These are phyloP conservation scores for Thalassophryne amazonica DNA, from an alignment of 2,797 vertebrate genomes.

Conservation along the genomic window DNA sequence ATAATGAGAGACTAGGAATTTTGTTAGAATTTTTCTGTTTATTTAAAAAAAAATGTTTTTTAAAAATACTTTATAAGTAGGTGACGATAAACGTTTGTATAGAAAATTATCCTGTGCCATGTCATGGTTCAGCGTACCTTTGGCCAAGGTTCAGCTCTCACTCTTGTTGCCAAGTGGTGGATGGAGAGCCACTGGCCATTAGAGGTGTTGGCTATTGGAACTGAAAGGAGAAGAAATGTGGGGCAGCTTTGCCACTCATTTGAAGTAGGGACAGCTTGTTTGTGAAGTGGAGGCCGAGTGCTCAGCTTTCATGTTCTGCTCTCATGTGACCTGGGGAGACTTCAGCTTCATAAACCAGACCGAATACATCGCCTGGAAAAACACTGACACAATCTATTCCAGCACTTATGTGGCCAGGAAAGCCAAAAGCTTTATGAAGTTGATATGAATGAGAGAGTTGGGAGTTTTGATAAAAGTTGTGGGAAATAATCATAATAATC, in stretches of 20 bases:
- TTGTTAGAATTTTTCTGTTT: too few relatives aligned
- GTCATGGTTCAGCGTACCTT: constrained; percentile 58
- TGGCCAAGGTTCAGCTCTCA: constrained; percentile 38
- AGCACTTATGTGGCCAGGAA: constrained; percentile 46
- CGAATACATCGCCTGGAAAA: constrained; percentile 39
- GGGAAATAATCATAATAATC: too few relatives aligned
- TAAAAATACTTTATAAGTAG: neutral
- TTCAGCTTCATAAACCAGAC: constrained; percentile 66
- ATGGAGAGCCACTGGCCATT: constrained; percentile 60
- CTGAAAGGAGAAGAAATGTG: constrained; percentile 61
- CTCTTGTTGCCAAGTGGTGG: constrained; percentile 57
- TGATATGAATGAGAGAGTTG: constrained; percentile 44
- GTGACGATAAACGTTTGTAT: neutral
- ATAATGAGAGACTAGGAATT: too few relatives aligned
- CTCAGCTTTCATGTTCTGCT: constrained; percentile 65
- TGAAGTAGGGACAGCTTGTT: constrained; percentile 70
- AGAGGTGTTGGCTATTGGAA: constrained; percentile 58
- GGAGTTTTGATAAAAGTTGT: too few relatives aligned
- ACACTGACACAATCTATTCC: constrained; percentile 51
- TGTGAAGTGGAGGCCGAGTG: constrained; percentile 64
- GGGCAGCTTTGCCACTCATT: constrained; percentile 59
- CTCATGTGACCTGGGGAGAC: constrained; percentile 59
- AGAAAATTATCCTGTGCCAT: constrained; percentile 4
- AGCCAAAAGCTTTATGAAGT: constrained; percentile 54
- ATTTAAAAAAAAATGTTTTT: neutral